phyloP scores from a whole-genome alignment of 2,888 invertebrate genomes.

The Drosophila putrida region DNA sequence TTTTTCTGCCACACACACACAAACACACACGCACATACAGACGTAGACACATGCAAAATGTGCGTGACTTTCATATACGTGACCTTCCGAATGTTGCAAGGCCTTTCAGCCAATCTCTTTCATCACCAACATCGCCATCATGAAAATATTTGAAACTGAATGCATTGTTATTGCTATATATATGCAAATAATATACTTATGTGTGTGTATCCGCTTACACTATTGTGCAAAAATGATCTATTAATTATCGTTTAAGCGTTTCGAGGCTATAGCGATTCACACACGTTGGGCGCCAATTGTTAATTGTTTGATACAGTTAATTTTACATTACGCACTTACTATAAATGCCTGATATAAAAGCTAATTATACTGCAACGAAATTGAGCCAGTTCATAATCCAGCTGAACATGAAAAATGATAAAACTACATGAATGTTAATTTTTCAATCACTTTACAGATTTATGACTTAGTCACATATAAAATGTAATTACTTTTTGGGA shows the following conservation, averaged over 20 bases:
- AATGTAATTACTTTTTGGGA: too few species aligned
- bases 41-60: background rate
- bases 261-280: conserved; percentile 8
- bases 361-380: background rate
- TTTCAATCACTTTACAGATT: too few species aligned
- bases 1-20: background rate
- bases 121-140: conserved; percentile 1
- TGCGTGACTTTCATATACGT: conserved; percentile 19
- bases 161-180: conserved; percentile 7
- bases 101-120: background rate
- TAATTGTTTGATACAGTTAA: conserved; percentile 6
- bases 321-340: too few species aligned
- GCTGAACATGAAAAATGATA: too few species aligned
- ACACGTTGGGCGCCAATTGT: conserved; percentile 3
- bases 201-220: conserved; percentile 24
- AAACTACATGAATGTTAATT: too few species aligned
- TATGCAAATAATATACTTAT: background rate
- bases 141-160: conserved; percentile 9
- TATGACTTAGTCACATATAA: too few species aligned
- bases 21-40: background rate
- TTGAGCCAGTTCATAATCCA: too few species aligned
- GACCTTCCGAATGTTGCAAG: conserved; percentile 15
- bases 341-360: background rate
- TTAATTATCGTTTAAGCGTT: conserved; percentile 30
- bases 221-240: conserved; percentile 27